Evolutionary conservation across 2,888 invertebrate genomes (phyloP), one percentile per base, ranked within the genome.

Genomic region (Tricholauxania praeusta): DNA sequence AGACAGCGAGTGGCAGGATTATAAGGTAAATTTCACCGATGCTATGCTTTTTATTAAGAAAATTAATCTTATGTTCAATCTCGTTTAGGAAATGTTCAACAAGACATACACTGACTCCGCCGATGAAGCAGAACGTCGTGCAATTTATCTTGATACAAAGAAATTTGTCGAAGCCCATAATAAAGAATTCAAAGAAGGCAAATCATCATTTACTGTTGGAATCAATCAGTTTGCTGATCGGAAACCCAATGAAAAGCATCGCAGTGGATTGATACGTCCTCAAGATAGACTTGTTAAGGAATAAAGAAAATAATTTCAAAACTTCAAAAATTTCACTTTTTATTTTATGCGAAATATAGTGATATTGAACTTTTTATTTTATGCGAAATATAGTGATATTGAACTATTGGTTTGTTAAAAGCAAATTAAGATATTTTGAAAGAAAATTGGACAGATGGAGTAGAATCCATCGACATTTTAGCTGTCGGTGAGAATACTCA

Each of bases 161-260:
- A 47, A 28, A 17, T 62, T 19, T 12, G 62, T 62, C 10, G n/a
- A 15, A 15, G n/a, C 15, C 14, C 64, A 64, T n/a, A 47, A 64
- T 48, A 47, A 47, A 47, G n/a, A 64, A 47, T n/a, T 49, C 19
- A 48, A 47, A 6, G 17, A 39, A 4, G 64, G 64, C 12, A 48
- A 64, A 14, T 17, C 47, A 4, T 22, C 62, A 19, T 62, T 39
- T n/a, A 39, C 62, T 17, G 62, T 62, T 5, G 62, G 62, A 12
- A 62, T 62, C 6, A 62, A 62, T 28, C 10, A 64, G n/a, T 39
- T 64, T n/a, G 64, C 48, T 32, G 48, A 64, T 64, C 47, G 64
- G 4, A 64, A 64, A 14, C 64, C 48, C 7, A 12, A 12, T 10
- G 64, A 64, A 28, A 19, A 19, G 12, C 62, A 55, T 15, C 22